Evolutionary conservation across 2,888 invertebrate species (phyloP), one percentile per base, ranked within the genome.

Genomic region (Mongoloraphidia duomilia): DNA sequence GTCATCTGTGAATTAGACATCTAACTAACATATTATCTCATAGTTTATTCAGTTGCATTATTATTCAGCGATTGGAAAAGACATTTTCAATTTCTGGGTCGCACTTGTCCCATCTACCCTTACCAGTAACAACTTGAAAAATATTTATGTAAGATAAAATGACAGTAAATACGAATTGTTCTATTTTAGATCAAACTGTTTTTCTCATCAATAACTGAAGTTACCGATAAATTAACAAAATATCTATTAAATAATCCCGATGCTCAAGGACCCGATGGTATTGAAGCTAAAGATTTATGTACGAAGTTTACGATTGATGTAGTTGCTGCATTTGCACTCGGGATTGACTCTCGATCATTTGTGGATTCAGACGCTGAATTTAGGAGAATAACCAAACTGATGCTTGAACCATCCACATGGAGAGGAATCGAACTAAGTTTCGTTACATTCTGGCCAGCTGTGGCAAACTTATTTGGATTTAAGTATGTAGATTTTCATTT

Each of bases 221-320:
- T 35, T 26, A 33, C 37, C 9, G 11, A 9, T 6, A 42, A 42
- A 17, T 37, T 37, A n/a, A 26, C 14, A 8, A 6, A 42, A 26
- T 47, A 42, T n/a, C 33, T 47, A 26, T 33, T 9, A 41, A 36
- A 35, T 9, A 13, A 42, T 36, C 17, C 10, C 9, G 12, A 40
- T 3, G 12, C 35, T n/a, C 26, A 11, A 9, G 37, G 38, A 11
- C n/a, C 41, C 13, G 33, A 43, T 17, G 42, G 41, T 1, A 47
- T 41, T 35, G 36, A 47, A n/a, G 47, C 41, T 35, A 36, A 36
- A 11, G 37, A 36, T 9, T 9, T 36, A 36, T 10, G 37, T 12
- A 47, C 51, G 9, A 44, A 48, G 47, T 55, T 52, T 38, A 53
- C 51, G 9, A 51, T 52, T 1, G 49, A 55, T 39, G 51, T 53